Conservation (phyloP, 2,888 invertebrate species). For the Furcula furcula region DNA sequence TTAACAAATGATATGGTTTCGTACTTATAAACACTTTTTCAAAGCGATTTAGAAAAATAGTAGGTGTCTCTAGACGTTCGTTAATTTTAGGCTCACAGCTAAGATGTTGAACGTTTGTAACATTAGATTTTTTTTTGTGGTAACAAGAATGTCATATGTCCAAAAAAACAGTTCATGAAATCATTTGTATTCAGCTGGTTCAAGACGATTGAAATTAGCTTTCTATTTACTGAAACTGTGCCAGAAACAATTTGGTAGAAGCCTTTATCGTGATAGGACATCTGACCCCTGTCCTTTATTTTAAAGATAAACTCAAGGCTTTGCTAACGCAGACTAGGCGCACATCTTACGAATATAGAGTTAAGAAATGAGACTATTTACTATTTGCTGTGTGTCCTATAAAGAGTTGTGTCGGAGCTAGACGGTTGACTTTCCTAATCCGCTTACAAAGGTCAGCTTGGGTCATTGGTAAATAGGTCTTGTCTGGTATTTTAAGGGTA, state of each 20-base stretch:
- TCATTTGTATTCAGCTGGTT: neutral
- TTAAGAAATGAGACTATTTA: neutral
- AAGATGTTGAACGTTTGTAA: too few species aligned
- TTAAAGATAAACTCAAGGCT: neutral
- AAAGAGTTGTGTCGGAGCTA: neutral
- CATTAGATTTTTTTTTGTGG: too few species aligned
- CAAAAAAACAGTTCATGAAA: too few species aligned
- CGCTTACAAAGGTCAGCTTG: slow-evolving; percentile 13
- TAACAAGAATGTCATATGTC: too few species aligned
- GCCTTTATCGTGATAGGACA: neutral
- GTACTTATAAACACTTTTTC: too few species aligned
- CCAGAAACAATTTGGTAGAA: neutral
- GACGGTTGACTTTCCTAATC: slow-evolving; percentile 7
- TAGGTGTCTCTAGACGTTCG: too few species aligned
- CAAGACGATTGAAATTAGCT: neutral
- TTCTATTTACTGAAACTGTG: neutral
- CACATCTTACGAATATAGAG: neutral
- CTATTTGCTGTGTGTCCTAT: neutral
- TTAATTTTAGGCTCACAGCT: too few species aligned
- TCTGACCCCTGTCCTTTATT: neutral
- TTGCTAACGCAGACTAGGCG: neutral
- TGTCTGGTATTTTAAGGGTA: slow-evolving; percentile 4
- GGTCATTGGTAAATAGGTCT: slow-evolving; percentile 16
- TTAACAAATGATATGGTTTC: too few species aligned
- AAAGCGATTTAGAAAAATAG: too few species aligned